Evolutionary conservation across 2,113 vertebrate species (phyloP).

Genomic region (Hemichromis elongatus): DNA sequence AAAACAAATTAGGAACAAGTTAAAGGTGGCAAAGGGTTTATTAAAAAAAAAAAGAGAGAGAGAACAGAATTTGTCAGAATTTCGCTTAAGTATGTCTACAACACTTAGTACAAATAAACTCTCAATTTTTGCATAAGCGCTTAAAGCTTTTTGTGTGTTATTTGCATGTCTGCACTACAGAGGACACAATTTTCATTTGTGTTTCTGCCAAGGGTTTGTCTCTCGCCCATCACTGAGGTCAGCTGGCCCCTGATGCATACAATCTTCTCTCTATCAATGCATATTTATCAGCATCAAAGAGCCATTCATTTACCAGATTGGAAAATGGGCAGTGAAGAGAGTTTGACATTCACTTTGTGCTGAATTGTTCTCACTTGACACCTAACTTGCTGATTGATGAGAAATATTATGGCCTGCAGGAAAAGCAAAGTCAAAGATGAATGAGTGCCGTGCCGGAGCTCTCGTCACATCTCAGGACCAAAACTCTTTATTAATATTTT

Average conservation of each 20-base stretch:
- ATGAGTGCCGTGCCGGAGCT: constrained; percentile 63
- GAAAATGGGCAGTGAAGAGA: constrained; percentile 60
- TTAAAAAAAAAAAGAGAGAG: no score
- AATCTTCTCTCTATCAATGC: constrained; percentile 69
- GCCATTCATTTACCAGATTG: constrained; percentile 75
- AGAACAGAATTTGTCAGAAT: not conserved
- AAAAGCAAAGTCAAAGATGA: constrained; percentile 75
- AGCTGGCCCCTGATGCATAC: constrained; percentile 64
- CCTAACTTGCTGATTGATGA: constrained; percentile 74
- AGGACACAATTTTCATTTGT: not conserved
- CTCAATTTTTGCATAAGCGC: not conserved
- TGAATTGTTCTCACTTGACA: constrained; percentile 72
- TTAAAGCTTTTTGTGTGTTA: not conserved
- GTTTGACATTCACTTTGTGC: constrained; percentile 63
- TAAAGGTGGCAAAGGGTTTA: not conserved
- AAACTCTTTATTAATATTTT: constrained; percentile 77
- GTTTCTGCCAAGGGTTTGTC: not conserved
- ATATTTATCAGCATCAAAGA: constrained; percentile 82
- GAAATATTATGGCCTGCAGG: constrained; percentile 68
- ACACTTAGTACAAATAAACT: not conserved
- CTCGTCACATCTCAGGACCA: constrained; percentile 69
- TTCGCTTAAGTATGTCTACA: not conserved
- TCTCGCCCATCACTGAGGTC: not conserved
- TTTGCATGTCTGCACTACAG: not conserved
- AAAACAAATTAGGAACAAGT: constrained; percentile 19